Conservation (phyloP, 2,113 vertebrate genomes). For the Sakesphorus luctuosus region DNA sequence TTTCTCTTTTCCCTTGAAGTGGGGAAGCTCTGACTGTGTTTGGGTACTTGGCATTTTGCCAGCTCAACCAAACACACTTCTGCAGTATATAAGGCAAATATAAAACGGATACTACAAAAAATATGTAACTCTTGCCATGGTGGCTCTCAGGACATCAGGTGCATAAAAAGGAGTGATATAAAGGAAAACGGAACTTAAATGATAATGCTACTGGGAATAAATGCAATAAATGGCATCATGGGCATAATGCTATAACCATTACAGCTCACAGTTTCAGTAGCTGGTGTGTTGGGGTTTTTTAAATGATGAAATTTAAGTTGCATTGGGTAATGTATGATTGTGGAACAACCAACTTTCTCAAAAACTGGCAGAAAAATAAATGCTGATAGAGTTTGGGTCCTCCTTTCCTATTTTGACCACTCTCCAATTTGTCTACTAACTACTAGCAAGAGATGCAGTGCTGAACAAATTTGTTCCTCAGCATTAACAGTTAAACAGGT, state of each 20-base stretch:
- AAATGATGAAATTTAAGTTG: background rate
- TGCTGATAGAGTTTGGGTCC: background rate
- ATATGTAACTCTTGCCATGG: background rate
- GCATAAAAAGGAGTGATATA: background rate
- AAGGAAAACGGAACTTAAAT: background rate
- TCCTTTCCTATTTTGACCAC: background rate
- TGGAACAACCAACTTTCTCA: background rate
- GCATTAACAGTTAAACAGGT: background rate
- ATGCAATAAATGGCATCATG: background rate
- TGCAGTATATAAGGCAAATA: background rate
- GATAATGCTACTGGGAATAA: background rate
- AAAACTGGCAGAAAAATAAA: background rate
- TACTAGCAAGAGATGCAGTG: accelerated
- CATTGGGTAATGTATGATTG: background rate
- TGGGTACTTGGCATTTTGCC: no score
- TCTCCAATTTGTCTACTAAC: background rate
- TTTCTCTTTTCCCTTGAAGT: no score
- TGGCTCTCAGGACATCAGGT: background rate
- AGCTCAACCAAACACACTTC: background rate
- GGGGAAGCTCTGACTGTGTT: no score
- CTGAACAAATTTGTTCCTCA: background rate
- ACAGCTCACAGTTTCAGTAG: background rate
- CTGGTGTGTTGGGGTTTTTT: background rate
- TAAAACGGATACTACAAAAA: background rate
- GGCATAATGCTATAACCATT: background rate